Conservation (phyloP, 2,888 invertebrate genomes). For the Oegoconia quadripuncta region DNA sequence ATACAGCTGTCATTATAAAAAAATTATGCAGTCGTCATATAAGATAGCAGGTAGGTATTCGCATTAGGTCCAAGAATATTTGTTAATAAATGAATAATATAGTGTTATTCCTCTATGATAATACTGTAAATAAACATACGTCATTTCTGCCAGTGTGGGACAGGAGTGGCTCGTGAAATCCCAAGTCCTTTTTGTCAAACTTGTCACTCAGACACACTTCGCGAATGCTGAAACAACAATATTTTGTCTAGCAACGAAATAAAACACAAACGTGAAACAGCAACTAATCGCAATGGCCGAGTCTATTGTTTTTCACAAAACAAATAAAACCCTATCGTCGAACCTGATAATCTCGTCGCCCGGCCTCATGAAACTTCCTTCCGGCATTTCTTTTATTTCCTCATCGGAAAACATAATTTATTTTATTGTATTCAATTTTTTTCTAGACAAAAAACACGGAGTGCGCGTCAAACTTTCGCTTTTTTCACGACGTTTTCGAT, state of each 20-base stretch:
- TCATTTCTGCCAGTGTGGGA: slow-evolving; percentile 49
- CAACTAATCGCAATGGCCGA: slow-evolving; percentile 46
- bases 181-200: slow-evolving; percentile 58
- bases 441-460: slow-evolving; percentile 56
- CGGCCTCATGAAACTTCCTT: slow-evolving; percentile 58
- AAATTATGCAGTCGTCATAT: no score
- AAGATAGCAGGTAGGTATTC: no score
- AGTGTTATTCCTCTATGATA: neutral
- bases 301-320: slow-evolving; percentile 35
- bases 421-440: slow-evolving; percentile 71
- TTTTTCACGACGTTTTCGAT: slow-evolving; percentile 45
- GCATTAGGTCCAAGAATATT: no score
- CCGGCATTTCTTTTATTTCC: slow-evolving; percentile 68
- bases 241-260: slow-evolving; percentile 25
- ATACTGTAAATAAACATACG: slow-evolving; percentile 37
- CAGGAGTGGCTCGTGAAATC: slow-evolving; percentile 47
- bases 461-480: slow-evolving; percentile 52
- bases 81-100: no score
- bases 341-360: slow-evolving; percentile 73
- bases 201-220: slow-evolving; percentile 69
- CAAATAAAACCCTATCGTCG: slow-evolving; percentile 39
- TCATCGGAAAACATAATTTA: slow-evolving; percentile 75
- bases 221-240: slow-evolving; percentile 53
- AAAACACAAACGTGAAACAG: slow-evolving; percentile 33
- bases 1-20: no score